Evolutionary conservation across 2,797 vertebrate species (phyloP), one percentile per base, ranked within the genome.

Genomic region (Pseudochromis fuscus): DNA sequence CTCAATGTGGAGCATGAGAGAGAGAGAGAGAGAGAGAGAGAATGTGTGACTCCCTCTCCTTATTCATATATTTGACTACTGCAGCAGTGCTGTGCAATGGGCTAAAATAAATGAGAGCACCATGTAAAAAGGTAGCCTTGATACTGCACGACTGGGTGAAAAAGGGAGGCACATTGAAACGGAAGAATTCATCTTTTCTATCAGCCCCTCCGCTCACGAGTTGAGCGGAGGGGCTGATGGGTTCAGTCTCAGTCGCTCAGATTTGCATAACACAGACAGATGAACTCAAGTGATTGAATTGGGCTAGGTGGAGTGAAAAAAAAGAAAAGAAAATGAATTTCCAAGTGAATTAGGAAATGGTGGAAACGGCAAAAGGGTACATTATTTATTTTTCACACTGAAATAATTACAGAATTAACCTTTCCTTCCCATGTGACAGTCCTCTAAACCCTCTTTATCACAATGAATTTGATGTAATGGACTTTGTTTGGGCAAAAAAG

Each of bases 251-350:
- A 76, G 87, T 72, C 60, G 87, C 89, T 91, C 86, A 91, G 86
- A 94, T 94, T 93, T 93, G 89, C 90, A 91, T 93, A 91, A 92
- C 89, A 92, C 82, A 90, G 89, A 88, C 88, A 91, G 89, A 91
- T 92, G 88, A 92, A 91, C 92, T 94, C 90, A 89, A 92, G 87
- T 93, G 88, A 93, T 92, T 93, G 91, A 94, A 94, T 93, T 91
- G 88, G 82, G 82, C 78, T 84, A 65, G 86, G 75, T 89, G 83
- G 81, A 90, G 83, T 79, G 81, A 83, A 79, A 87, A 73, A 83
- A 60, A 84, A 65, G 60, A 65, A 82, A 91, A 79, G 79, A 91
- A 89, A 90, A 90, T 89, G 72, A 91, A 92, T 90, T 92, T 90
- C 88, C 84, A 88, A 88, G 89, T 59, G 71, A 93, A 93, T 91